Evolutionary conservation across 2,797 vertebrate genomes (phyloP).

Genomic region (Muscicapa striata): DNA sequence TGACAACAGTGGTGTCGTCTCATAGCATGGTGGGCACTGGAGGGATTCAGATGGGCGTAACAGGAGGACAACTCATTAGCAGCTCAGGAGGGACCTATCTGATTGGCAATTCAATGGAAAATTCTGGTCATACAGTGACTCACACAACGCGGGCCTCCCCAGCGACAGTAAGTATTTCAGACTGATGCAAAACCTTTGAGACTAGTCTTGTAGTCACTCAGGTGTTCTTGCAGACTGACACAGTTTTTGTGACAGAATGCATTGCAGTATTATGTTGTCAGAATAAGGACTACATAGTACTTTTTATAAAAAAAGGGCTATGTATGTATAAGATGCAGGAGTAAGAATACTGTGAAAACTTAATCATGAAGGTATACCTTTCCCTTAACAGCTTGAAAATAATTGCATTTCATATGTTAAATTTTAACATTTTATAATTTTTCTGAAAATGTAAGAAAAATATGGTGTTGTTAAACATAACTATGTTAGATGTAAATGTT

Average conservation of each 20-base stretch:
- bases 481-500: background rate
- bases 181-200: background rate
- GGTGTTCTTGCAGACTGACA: background rate
- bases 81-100: constrained; percentile 84
- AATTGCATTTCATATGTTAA: background rate
- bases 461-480: background rate
- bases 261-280: background rate
- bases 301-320: background rate
- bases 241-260: background rate
- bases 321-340: background rate
- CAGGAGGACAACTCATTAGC: constrained; percentile 85
- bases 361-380: background rate
- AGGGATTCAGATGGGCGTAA: constrained; percentile 84
- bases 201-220: background rate
- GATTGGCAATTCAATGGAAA: constrained; percentile 85
- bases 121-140: constrained; percentile 83
- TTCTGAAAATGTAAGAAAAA: background rate
- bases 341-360: background rate
- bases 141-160: constrained; percentile 83
- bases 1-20: constrained; percentile 84
- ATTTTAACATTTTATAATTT: background rate
- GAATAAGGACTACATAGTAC: background rate
- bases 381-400: background rate
- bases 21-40: constrained; percentile 86
- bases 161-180: constrained; percentile 81